Conservation (phyloP, 2,888 invertebrate genomes). For the Eupithecia inturbata region DNA sequence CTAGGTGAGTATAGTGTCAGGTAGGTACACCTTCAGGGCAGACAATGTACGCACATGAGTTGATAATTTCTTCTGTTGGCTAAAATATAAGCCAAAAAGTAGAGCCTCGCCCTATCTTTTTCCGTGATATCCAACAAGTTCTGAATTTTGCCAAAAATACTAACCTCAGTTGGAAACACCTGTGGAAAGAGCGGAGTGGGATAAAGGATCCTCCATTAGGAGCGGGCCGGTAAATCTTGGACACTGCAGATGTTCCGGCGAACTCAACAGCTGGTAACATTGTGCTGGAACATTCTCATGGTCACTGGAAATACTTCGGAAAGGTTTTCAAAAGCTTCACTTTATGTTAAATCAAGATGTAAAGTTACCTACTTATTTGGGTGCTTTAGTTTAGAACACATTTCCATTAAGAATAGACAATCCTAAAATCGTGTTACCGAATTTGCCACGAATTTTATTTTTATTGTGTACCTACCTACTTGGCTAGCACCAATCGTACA, state of each 20-base stretch:
- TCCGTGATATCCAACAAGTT: background rate
- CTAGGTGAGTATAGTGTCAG: background rate
- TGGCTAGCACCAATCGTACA: background rate
- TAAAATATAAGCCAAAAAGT: background rate
- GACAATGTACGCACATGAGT: background rate
- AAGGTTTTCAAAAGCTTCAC: background rate
- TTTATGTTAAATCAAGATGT: background rate
- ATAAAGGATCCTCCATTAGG: slow-evolving; percentile 28
- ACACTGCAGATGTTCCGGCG: slow-evolving; percentile 20
- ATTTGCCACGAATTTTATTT: background rate
- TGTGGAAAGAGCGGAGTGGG: slow-evolving; percentile 4
- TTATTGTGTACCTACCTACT: background rate
- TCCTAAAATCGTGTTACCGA: no score
- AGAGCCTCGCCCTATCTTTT: background rate
- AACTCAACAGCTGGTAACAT: slow-evolving; percentile 6
- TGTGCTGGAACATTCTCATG: background rate
- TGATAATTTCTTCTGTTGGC: background rate
- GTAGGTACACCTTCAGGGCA: background rate
- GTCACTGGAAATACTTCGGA: background rate
- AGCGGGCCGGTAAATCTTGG: slow-evolving; percentile 27
- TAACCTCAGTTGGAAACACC: slow-evolving; percentile 21
- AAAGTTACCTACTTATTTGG: background rate
- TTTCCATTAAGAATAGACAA: background rate
- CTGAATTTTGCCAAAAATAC: background rate
- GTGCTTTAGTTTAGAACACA: background rate